Percentiles rank a stretch among this genome's conserved stretches.
Conservation (phyloP, 2,888 invertebrate species). For the Dynastes maya region DNA sequence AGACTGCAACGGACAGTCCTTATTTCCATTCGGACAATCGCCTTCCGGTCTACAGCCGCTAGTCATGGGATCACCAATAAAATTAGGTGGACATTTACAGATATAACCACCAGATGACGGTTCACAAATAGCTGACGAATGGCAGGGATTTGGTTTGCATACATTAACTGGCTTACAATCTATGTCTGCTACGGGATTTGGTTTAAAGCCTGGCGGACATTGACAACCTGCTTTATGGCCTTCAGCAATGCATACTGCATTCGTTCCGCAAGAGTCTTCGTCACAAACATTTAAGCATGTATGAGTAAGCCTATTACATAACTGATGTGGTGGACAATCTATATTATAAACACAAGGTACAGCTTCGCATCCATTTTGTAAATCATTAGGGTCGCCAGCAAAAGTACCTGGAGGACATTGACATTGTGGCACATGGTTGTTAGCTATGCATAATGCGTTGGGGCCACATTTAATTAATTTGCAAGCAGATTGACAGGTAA, state of each 20-base stretch:
- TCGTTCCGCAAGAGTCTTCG: slow-evolving; percentile 87
- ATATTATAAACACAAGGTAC: slow-evolving; percentile 91
- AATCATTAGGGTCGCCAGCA: slow-evolving; percentile 88
- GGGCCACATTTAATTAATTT: slow-evolving; percentile 86
- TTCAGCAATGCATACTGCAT: slow-evolving; percentile 91
- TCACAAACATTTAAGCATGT: slow-evolving; percentile 87
- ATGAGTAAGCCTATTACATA: slow-evolving; percentile 88
- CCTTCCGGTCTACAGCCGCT: slow-evolving; percentile 87
- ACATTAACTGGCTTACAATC: slow-evolving; percentile 82
- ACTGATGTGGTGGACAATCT: slow-evolving; percentile 85
- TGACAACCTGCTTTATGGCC: slow-evolving; percentile 88
- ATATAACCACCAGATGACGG: slow-evolving; percentile 78
- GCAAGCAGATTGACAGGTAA: slow-evolving; percentile 86
- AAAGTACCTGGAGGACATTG: slow-evolving; percentile 91
- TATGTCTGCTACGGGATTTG: slow-evolving; percentile 89
- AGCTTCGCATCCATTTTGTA: slow-evolving; percentile 81
- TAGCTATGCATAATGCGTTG: slow-evolving; percentile 89
- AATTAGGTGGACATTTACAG: slow-evolving; percentile 86
- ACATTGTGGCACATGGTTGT: slow-evolving; percentile 92
- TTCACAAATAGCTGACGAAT: slow-evolving; percentile 85
- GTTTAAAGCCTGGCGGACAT: slow-evolving; percentile 87
- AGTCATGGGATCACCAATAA: slow-evolving; percentile 83
- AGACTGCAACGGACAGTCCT: slow-evolving; percentile 84
- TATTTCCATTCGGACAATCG: slow-evolving; percentile 81
- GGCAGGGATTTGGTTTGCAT: slow-evolving; percentile 87